These are phyloP conservation scores for Gnathonemus echidnorhynchus DNA, from an alignment of 2,113 vertebrate species.

Conservation along the genomic window DNA sequence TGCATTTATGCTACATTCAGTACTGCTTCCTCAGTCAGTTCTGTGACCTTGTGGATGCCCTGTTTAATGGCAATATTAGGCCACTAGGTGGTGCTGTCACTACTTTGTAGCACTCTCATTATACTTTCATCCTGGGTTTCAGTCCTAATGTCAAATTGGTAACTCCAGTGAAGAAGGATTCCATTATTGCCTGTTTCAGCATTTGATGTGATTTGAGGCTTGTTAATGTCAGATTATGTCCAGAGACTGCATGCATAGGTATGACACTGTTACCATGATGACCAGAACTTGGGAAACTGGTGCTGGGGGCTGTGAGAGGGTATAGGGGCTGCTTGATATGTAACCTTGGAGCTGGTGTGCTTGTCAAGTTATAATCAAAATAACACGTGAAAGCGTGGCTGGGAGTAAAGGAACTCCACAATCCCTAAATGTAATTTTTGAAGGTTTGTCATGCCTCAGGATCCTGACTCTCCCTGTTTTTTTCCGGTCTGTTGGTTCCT, in stretches of 20 bases:
- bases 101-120: background rate
- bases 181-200: background rate
- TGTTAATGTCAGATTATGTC: background rate
- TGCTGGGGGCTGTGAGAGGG: background rate
- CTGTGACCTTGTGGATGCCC: background rate
- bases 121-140: background rate
- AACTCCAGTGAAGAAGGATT: background rate
- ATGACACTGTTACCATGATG: conserved; percentile 40
- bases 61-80: background rate
- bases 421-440: background rate
- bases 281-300: conserved; percentile 28
- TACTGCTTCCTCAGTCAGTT: background rate
- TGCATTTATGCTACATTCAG: background rate
- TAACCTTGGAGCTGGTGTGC: background rate
- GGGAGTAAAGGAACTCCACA: background rate
- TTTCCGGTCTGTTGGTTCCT: background rate
- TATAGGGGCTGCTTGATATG: background rate
- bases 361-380: background rate
- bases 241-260: conserved; percentile 32
- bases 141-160: background rate
- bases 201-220: background rate
- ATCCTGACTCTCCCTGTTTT: background rate
- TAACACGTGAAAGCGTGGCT: background rate
- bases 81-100: background rate
- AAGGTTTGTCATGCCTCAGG: background rate